A percentile compares a stretch with the other conserved stretches of the same genome.
Conservation (phyloP, 2,797 vertebrate species). For the Corythornis leucogaster region DNA sequence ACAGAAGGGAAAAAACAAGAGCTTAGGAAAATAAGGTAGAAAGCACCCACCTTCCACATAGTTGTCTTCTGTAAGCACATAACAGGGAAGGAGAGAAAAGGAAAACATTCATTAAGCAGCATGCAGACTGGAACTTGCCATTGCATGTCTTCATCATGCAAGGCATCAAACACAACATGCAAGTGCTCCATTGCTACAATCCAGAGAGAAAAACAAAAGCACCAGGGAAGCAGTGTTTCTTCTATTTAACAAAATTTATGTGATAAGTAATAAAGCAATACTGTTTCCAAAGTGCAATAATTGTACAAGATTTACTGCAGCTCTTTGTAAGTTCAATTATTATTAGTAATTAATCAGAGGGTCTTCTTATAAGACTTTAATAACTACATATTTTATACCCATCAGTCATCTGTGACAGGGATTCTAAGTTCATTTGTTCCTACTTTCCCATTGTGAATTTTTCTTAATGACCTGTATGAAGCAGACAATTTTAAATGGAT, state of each 20-base stretch:
- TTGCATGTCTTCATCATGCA: slow-evolving; percentile 97
- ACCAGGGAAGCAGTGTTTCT: slow-evolving; percentile 68
- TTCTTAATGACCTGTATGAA: background rate
- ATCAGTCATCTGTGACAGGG: background rate
- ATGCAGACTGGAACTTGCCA: slow-evolving; percentile 96
- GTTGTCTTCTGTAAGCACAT: slow-evolving; percentile 97
- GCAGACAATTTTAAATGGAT: background rate
- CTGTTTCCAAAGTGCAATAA: slow-evolving; percentile 41
- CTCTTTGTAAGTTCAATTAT: background rate
- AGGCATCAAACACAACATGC: slow-evolving; percentile 97
- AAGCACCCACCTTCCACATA: slow-evolving; percentile 95
- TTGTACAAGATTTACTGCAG: background rate
- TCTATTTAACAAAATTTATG: slow-evolving; percentile 37
- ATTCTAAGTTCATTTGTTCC: background rate
- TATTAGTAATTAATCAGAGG: background rate
- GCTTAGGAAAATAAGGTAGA: slow-evolving; percentile 75
- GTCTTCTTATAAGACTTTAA: background rate
- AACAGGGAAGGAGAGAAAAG: slow-evolving; percentile 97
- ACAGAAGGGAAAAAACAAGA: slow-evolving; percentile 67
- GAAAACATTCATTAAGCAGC: slow-evolving; percentile 99
- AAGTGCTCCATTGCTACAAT: slow-evolving; percentile 86
- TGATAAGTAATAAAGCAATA: slow-evolving; percentile 29
- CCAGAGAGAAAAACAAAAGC: slow-evolving; percentile 75
- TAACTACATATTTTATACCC: background rate
- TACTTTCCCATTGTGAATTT: background rate